Base-by-base conservation (phyloP, 1,140 invertebrate genomes). In the Drosophila elegans region DNA sequence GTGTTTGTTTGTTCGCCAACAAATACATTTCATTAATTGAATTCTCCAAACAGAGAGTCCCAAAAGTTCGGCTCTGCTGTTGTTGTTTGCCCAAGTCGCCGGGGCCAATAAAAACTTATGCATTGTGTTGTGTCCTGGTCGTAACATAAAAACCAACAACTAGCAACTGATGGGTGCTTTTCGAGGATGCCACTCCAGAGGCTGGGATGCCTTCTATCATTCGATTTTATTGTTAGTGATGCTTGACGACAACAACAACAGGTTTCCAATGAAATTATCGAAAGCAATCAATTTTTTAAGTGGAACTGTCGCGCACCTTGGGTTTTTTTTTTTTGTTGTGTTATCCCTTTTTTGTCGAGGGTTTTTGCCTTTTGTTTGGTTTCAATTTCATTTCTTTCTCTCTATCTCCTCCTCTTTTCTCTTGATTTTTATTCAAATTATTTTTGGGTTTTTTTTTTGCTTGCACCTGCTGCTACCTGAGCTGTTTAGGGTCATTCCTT, bases 251-350 rank as follows among this genome's bases (percentile, higher is more conserved):
- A 49, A 51, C 61, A 45, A 83, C 80, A 80, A 79, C 83, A 77
- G 72, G 84, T 89, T 89, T 89, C 84, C 79, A 89, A 84, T 89
- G 84, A 88, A 88, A 84, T 88, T 83, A 88, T 88, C 84, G 84
- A 88, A 88, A 74, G 72, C 83, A 88, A 88, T 88, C 83, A 88
- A 89, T 89, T 88, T 88, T 88, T 88, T 89, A 88, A 88, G 84
- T 88, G 83, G 84, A 88, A 88, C 68, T 84, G 71, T 83, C 73
- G 77, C 79, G 79, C 82, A 80, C 62, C 77, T 72, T 49, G 73
- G 74, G 66, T 81, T 78, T 60, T 75, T 78, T 60, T 75, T 74
- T 39, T 49, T 52, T 46, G 44, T 64, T 21, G 11, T 34, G 29
- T 51, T 51, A 49, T 59, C 56, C 57, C 44, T 51, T 67, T 77